Evolutionary conservation across 2,113 vertebrate genomes (phyloP).

Genomic region (Chionomys nivalis): DNA sequence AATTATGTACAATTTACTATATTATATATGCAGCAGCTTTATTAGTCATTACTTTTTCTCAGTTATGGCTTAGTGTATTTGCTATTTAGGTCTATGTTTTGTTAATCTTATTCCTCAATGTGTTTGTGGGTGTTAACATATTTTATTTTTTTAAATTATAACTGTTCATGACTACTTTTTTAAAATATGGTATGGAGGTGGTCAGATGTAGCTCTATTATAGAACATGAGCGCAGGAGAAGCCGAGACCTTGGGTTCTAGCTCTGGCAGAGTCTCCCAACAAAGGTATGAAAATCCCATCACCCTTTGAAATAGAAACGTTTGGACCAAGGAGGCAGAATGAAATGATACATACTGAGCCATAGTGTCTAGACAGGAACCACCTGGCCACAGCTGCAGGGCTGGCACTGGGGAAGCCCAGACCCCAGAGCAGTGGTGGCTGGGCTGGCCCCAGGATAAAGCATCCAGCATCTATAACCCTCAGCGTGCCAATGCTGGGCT

Average conservation of each 20-base stretch:
- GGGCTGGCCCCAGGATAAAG: background rate
- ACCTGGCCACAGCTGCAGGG: background rate
- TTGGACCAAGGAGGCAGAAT: background rate
- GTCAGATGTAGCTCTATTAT: background rate
- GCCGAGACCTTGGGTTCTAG: background rate
- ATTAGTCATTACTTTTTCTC: background rate
- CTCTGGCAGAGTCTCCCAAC: background rate
- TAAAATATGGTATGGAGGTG: background rate
- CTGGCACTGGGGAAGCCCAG: background rate
- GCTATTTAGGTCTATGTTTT: background rate
- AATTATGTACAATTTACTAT: background rate
- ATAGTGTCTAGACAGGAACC: conserved; percentile 53
- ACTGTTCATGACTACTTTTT: background rate
- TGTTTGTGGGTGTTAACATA: background rate
- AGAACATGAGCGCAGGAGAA: background rate
- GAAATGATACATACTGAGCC: background rate
- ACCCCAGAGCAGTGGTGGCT: background rate
- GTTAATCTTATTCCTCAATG: background rate
- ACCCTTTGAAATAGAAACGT: conserved; percentile 25
- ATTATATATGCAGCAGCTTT: background rate
- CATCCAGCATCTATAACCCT: background rate
- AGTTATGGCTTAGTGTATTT: background rate
- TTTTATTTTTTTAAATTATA: background rate
- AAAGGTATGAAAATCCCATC: background rate
- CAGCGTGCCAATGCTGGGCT: background rate